These are phyloP conservation scores for Andrena dorsata DNA, from an alignment of 2,888 invertebrate species.

Conservation along the genomic window DNA sequence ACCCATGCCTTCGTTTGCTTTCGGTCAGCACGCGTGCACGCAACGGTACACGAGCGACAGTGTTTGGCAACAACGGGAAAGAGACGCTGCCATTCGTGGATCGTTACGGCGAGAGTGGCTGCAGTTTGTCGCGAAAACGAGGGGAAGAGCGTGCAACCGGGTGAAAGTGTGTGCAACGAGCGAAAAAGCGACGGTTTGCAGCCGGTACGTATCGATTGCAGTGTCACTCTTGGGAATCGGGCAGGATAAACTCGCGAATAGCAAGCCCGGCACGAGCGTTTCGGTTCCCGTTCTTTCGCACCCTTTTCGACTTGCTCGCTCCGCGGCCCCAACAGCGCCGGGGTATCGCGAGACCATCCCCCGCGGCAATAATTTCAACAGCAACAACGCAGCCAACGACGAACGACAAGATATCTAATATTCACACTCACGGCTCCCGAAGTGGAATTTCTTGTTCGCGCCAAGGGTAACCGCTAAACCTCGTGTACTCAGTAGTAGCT, in stretches of 20 bases:
- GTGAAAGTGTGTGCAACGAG: slow-evolving; percentile 45
- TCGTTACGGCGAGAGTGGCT: slow-evolving; percentile 23
- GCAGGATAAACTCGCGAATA: slow-evolving; percentile 63
- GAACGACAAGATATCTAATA: slow-evolving; percentile 68
- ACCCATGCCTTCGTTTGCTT: neutral
- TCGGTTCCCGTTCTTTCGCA: slow-evolving; percentile 37
- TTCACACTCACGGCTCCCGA: slow-evolving; percentile 59
- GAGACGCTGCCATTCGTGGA: slow-evolving; percentile 3
- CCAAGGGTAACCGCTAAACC: slow-evolving; percentile 71
- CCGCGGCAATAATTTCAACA: slow-evolving; percentile 49
- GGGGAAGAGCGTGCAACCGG: slow-evolving; percentile 21
- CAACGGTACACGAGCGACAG: neutral
- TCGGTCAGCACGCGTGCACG: neutral
- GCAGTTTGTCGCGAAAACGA: slow-evolving; percentile 42
- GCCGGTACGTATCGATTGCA: slow-evolving; percentile 68
- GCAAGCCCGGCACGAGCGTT: slow-evolving; percentile 31
- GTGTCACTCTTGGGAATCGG: slow-evolving; percentile 70
- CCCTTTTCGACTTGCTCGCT: slow-evolving; percentile 5
- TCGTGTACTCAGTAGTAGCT: slow-evolving; percentile 69
- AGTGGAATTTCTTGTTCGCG: slow-evolving; percentile 72
- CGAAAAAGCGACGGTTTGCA: slow-evolving; percentile 58
- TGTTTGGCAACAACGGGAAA: neutral
- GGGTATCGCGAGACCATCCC: slow-evolving; percentile 18
- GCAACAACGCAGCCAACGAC: slow-evolving; percentile 28
- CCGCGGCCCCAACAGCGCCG: neutral